phyloP scores from a whole-genome alignment of 2,888 invertebrate species.

The Acronicta alni region DNA sequence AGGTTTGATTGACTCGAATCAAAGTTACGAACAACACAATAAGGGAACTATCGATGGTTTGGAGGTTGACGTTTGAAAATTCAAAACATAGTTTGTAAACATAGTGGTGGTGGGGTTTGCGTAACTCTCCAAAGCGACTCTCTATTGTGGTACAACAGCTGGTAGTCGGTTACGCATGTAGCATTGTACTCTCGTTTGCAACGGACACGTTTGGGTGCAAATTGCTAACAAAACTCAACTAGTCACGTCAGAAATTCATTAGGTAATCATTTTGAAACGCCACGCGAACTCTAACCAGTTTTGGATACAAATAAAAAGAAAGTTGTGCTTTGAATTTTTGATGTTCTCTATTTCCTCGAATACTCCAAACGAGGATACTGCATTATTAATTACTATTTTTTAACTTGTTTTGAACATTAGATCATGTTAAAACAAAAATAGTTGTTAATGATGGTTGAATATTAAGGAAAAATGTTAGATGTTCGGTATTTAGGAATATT shows the following conservation, averaged over 20 bases:
- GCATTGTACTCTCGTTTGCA: conserved; percentile 79
- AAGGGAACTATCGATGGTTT: conserved; percentile 46
- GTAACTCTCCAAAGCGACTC: conserved; percentile 78
- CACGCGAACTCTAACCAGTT: conserved; percentile 6
- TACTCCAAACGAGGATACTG: conserved; percentile 3
- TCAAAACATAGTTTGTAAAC: conserved; percentile 76
- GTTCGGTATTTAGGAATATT: not conserved
- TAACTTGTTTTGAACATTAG: conserved; percentile 2
- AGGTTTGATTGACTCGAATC: conserved; percentile 35
- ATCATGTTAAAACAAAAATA: too few species aligned
- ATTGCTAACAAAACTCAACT: conserved; percentile 53
- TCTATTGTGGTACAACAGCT: conserved; percentile 84
- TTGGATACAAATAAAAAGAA: conserved; percentile 4
- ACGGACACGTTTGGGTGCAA: conserved; percentile 65
- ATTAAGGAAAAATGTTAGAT: not conserved
- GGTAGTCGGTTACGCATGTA: conserved; percentile 77
- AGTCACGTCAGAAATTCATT: conserved; percentile 17
- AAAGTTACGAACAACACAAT: conserved; percentile 38
- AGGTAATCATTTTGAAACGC: conserved; percentile 21
- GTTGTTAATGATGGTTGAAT: too few species aligned
- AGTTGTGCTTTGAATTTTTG: not conserved
- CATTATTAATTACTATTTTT: conserved; percentile 1
- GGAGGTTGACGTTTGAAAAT: conserved; percentile 32
- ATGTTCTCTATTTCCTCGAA: conserved; percentile 9
- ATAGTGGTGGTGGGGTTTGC: conserved; percentile 71